Conservation (phyloP, 2,888 invertebrate species). For the Leptopilina syphax region DNA sequence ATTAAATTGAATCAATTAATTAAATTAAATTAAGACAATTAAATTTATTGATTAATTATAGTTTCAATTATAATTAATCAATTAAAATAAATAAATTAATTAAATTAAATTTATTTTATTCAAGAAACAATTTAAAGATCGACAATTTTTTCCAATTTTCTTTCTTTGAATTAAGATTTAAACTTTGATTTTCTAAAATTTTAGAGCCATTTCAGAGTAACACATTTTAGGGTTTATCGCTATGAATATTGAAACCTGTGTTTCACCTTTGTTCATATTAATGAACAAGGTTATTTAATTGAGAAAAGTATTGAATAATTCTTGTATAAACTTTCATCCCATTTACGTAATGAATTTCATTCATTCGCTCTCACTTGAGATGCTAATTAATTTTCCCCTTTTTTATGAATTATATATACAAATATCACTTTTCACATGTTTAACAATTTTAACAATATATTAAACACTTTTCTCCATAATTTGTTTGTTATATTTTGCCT, state of each 20-base stretch:
- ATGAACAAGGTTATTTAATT: not conserved
- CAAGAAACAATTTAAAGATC: no score
- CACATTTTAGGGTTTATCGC: not conserved
- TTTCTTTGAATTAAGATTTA: no score
- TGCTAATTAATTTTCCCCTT: not conserved
- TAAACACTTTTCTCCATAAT: not conserved
- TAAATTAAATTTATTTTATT: no score
- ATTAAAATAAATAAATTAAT: no score
- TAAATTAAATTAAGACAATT: no score
- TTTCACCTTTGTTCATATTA: not conserved
- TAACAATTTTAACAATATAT: not conserved
- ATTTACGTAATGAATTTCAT: constrained; percentile 14
- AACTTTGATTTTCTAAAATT: not conserved
- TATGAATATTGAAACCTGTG: not conserved
- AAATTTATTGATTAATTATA: no score
- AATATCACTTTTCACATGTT: not conserved
- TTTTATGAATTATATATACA: not conserved
- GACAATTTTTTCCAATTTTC: no score
- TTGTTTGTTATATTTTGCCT: not conserved
- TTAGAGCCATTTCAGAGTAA: not conserved
- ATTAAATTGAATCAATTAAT: no score
- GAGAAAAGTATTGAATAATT: constrained; percentile 25
- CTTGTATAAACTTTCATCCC: not conserved
- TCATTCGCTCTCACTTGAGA: not conserved
- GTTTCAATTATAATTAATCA: no score